Percentiles rank a stretch among this genome's conserved stretches.
These are phyloP conservation scores for Drosophila diplacantha DNA, from an alignment of 2,888 invertebrate genomes.

Conservation along the genomic window DNA sequence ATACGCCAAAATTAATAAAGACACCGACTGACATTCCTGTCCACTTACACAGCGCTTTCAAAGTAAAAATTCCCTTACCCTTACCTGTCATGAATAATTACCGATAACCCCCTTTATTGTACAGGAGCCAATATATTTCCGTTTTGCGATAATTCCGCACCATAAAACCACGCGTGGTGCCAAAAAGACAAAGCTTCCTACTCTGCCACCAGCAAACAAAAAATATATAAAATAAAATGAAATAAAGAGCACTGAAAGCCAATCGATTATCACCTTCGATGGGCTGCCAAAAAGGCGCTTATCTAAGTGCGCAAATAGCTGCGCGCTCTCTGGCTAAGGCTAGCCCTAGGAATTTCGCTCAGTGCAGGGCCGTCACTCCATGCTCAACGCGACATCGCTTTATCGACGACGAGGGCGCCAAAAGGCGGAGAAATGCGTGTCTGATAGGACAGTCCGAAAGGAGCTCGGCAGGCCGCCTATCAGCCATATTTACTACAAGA, in stretches of 20 bases:
- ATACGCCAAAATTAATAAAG: not conserved
- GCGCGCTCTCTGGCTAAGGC: not conserved
- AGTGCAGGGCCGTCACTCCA: constrained; percentile 60
- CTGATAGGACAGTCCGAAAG: constrained; percentile 37
- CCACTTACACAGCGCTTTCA: constrained; percentile 2
- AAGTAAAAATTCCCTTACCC: not conserved
- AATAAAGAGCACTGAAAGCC: constrained; percentile 2
- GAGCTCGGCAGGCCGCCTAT: constrained; percentile 31
- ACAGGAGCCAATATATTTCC: constrained; percentile 26
- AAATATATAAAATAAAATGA: not conserved
- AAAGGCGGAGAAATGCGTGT: constrained; percentile 45
- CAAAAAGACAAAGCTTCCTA: constrained; percentile 22
- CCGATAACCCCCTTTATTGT: constrained; percentile 16
- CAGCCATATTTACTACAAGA: constrained; percentile 42
- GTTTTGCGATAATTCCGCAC: constrained; percentile 26
- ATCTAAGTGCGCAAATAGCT: constrained; percentile 63
- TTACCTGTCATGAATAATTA: constrained; percentile 8
- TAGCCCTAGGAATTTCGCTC: constrained; percentile 40
- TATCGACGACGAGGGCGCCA: constrained; percentile 48
- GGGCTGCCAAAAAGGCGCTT: constrained; percentile 51
- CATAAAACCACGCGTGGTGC: constrained; percentile 6
- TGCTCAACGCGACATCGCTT: constrained; percentile 42
- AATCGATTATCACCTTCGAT: constrained; percentile 54
- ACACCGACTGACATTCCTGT: not conserved
- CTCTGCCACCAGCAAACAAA: constrained; percentile 20